A percentile compares a stretch with the other conserved stretches of the same genome.
Evolutionary conservation across 1,140 invertebrate species (phyloP).

Genomic region (Euschistus heros): DNA sequence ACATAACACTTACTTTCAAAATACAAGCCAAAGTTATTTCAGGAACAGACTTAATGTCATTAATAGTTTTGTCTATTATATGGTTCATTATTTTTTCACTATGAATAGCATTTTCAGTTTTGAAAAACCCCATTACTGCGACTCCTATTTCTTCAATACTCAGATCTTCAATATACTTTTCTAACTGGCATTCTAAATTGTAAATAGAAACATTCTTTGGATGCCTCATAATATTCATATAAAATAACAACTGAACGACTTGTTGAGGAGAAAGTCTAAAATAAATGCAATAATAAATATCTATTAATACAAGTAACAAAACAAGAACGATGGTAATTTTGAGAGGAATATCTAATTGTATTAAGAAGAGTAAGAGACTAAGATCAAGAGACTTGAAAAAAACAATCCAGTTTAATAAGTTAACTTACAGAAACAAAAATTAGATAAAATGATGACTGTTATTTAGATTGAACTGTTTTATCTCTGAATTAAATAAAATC

Average conservation of each 20-base stretch:
- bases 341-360: background rate
- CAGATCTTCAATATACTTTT: background rate
- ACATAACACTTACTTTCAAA: conserved; percentile 14
- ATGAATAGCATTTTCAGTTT: conserved; percentile 7
- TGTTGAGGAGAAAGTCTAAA: conserved; percentile 18
- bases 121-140: conserved; percentile 23
- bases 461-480: too few relatives aligned
- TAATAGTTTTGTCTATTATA: conserved; percentile 19
- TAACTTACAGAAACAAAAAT: too few relatives aligned
- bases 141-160: conserved; percentile 22
- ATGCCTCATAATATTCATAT: conserved; percentile 19
- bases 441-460: too few relatives aligned
- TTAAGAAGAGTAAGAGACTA: background rate
- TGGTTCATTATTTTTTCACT: conserved; percentile 5
- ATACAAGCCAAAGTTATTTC: conserved; percentile 20
- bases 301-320: too few relatives aligned
- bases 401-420: too few relatives aligned
- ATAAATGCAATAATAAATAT: background rate
- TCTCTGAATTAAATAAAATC: too few relatives aligned
- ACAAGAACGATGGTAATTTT: too few relatives aligned
- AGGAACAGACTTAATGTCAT: conserved; percentile 4
- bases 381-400: too few relatives aligned
- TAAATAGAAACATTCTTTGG: conserved; percentile 8
- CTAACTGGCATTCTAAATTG: conserved; percentile 14
- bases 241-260: conserved; percentile 20